Conservation (phyloP, 2,888 invertebrate species). For the Eupithecia abbreviata region DNA sequence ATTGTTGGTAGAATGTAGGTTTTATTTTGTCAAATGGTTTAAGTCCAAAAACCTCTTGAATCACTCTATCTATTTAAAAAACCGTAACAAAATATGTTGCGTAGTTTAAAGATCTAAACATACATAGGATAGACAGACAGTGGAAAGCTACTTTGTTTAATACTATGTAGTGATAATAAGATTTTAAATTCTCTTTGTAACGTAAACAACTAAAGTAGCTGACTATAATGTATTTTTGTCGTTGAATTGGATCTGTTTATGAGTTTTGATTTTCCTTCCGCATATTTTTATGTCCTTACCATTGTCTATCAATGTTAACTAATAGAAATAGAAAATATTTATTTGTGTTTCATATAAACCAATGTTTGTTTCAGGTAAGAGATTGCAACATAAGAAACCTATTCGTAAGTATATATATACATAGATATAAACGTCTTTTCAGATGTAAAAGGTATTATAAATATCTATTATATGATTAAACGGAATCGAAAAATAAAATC, state of each 20-base stretch:
- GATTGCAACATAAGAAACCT: not conserved
- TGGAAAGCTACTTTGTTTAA: too few relatives aligned
- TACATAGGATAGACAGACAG: too few relatives aligned
- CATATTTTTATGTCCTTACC: not conserved
- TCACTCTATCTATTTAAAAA: too few relatives aligned
- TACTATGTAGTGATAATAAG: too few relatives aligned
- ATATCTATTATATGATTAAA: not conserved
- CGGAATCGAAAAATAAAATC: not conserved
- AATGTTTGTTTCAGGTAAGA: constrained; percentile 39
- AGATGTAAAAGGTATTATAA: not conserved
- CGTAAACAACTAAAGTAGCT: too few relatives aligned
- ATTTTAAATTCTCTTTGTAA: not conserved
- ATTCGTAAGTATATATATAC: not conserved
- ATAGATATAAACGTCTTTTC: not conserved
- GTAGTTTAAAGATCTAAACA: too few relatives aligned
- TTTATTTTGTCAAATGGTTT: too few relatives aligned
- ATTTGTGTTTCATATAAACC: not conserved
- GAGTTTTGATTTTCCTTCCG: not conserved
- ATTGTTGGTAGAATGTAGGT: not conserved
- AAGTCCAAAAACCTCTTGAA: too few relatives aligned
- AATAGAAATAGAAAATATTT: not conserved
- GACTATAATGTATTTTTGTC: not conserved
- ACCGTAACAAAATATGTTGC: too few relatives aligned
- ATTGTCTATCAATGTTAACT: not conserved
- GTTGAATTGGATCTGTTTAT: not conserved